Evolutionary conservation across 2,888 invertebrate genomes (phyloP), one percentile per base, ranked within the genome.

Genomic region (Chorisops tibialis): DNA sequence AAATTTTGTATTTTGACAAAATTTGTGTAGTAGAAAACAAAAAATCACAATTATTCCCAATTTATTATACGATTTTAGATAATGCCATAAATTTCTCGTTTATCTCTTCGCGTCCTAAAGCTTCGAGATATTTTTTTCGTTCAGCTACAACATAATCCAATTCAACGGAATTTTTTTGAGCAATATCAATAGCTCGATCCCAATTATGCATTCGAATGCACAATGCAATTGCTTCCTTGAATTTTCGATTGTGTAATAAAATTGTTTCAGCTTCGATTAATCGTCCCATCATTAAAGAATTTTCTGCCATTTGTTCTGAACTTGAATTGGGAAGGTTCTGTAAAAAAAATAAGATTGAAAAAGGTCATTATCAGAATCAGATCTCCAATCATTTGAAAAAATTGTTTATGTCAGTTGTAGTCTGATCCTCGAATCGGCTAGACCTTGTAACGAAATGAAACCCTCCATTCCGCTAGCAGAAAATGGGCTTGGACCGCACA

Each of bases 241-340:
- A 72, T 41, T 75, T 78, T 30, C 72, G 73, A 63, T 76, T 77
- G 49, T 79, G 77, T 43, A 78, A 60, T 6, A 79, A 65, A n/a
- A 79, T 75, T 0, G 78, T 78, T 67, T 79, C 79, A 1, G 79
- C 79, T 69, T 79, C 79, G 11, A 72, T 64, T 41, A 74, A 66
- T 2, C 79, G 69, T 3, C 79, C 79, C 62, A 77, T 63, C 74
- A 79, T 74, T 1, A 79, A 63, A 0, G 79, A 77, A 51, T 75
- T 78, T 67, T 79, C 79, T 1, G 79, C 78, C 76, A 77, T 75
- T 66, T 78, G 78, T 65, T 79, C 77, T 1, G 77, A 68, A 65
- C 77, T 77, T 0, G 74, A 71, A 2, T 72, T 69, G 16, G 74
- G 60, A 11, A 66, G 43, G 18, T 59, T 50, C 66, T 67, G 61